A percentile compares a stretch with the other conserved stretches of the same genome.
Evolutionary conservation across 2,888 invertebrate genomes (phyloP).

Genomic region (Pocota personata): DNA sequence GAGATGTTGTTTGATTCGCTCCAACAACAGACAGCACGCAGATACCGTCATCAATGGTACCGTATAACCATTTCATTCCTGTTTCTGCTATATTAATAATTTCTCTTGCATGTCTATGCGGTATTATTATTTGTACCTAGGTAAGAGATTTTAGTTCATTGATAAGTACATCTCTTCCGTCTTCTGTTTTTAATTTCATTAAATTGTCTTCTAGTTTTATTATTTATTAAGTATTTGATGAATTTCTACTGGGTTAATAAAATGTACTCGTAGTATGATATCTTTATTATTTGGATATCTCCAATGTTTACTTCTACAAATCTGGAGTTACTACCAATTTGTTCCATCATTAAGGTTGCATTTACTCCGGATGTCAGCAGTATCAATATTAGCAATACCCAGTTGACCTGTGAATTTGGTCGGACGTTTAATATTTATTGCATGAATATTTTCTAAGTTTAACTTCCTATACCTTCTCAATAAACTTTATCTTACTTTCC

Average conservation of each 20-base stretch:
- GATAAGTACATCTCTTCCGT: too few species aligned
- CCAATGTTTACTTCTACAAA: background rate
- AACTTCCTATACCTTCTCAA: conserved; percentile 2
- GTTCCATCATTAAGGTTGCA: background rate
- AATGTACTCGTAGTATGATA: background rate
- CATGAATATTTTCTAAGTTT: background rate
- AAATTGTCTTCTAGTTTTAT: too few species aligned
- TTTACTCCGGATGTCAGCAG: background rate
- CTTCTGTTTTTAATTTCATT: too few species aligned
- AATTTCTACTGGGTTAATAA: background rate
- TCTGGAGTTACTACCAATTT: background rate
- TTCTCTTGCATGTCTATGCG: background rate
- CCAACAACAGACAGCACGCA: too few species aligned
- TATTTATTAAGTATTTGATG: background rate
- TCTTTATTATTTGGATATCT: background rate
- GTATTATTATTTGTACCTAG: background rate
- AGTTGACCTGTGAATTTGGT: conserved; percentile 9
- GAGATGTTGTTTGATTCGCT: too few species aligned
- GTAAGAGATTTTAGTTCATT: background rate
- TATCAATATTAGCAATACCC: conserved; percentile 4
- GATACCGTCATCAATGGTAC: background rate
- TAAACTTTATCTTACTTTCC: background rate
- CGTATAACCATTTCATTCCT: background rate
- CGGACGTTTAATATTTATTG: conserved; percentile 3
- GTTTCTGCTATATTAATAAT: background rate